Conservation (phyloP, 92 coral and sea anemone genomes). For the Phenganax stokvisi region DNA sequence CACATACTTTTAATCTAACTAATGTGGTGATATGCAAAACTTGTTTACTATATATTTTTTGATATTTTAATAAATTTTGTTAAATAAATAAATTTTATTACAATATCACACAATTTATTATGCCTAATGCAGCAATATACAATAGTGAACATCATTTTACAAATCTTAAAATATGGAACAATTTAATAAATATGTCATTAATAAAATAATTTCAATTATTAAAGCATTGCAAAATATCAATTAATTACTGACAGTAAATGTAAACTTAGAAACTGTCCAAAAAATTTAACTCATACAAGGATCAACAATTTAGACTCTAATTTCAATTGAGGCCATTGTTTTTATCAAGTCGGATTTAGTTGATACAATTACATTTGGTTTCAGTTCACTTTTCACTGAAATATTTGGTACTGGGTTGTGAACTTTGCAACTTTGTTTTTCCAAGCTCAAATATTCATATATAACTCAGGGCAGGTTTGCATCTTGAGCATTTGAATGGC, state of each 20-base stretch:
- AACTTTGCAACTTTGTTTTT: too few relatives aligned
- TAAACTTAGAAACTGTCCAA: not conserved
- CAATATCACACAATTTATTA: not conserved
- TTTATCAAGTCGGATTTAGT: too few relatives aligned
- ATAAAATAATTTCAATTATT: not conserved
- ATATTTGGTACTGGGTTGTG: too few relatives aligned
- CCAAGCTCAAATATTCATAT: too few relatives aligned
- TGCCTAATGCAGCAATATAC: not conserved
- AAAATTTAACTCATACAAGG: not conserved
- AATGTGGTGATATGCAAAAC: not conserved
- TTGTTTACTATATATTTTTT: not conserved
- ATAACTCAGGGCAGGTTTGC: too few relatives aligned
- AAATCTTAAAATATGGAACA: not conserved
- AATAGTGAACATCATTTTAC: not conserved
- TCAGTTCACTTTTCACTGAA: too few relatives aligned
- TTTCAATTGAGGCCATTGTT: too few relatives aligned
- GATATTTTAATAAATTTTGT: not conserved
- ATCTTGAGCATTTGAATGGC: too few relatives aligned
- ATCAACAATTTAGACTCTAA: not conserved
- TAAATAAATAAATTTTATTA: not conserved
- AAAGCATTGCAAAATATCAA: not conserved
- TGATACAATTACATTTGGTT: too few relatives aligned
- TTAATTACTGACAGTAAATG: not conserved
- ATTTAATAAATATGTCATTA: not conserved
- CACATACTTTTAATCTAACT: constrained; percentile 38